Evolutionary conservation across 2,797 vertebrate genomes (phyloP).

Genomic region (Tiaroga cobitis): DNA sequence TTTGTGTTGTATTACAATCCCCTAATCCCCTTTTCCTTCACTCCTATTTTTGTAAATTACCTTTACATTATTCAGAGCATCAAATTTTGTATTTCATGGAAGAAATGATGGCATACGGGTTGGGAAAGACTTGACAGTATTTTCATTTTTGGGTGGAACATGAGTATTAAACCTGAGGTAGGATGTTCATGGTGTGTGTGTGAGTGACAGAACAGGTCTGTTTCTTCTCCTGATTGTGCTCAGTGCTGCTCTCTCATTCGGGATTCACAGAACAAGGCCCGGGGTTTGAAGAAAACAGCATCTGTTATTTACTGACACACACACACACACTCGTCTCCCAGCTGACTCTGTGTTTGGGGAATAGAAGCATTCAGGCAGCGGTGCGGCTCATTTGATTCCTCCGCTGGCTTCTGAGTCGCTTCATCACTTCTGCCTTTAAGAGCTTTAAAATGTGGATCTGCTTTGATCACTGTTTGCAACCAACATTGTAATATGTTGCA

Average conservation of each 20-base stretch:
- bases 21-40: neutral
- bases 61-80: neutral
- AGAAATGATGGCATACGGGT: neutral
- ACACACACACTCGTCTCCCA: conserved; percentile 40
- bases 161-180: conserved; percentile 52
- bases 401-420: conserved; percentile 47
- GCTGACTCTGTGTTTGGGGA: conserved; percentile 45
- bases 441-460: neutral
- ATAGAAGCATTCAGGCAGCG: conserved; percentile 57
- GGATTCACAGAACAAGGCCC: conserved; percentile 58
- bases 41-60: neutral
- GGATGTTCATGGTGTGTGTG: conserved; percentile 66
- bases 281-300: conserved; percentile 61
- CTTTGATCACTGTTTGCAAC: conserved; percentile 6
- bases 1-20: neutral
- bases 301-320: conserved; percentile 75
- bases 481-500: neutral
- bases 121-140: neutral
- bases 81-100: neutral
- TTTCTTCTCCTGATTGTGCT: conserved; percentile 55
- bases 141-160: neutral
- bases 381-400: conserved; percentile 59
- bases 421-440: conserved; percentile 32
- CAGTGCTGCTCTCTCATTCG: conserved; percentile 42
- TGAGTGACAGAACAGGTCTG: conserved; percentile 68